Conservation (phyloP, 2,797 vertebrate species). For the Alca torda region DNA sequence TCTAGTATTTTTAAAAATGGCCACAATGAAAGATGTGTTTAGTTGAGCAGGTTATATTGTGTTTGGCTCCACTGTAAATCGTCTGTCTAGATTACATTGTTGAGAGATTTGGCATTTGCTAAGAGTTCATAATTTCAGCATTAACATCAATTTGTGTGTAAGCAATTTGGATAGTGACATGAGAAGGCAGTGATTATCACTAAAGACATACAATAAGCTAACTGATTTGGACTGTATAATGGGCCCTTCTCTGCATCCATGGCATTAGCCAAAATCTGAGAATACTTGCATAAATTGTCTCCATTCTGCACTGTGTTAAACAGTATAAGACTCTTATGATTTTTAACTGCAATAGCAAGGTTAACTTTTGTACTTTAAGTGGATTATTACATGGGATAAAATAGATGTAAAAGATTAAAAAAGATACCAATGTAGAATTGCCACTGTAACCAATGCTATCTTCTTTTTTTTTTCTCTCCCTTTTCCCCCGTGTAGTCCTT, state of each 20-base stretch:
- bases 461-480: background rate
- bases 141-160: background rate
- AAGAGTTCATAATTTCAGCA: background rate
- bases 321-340: background rate
- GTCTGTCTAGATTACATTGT: background rate
- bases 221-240: background rate
- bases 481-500: slow-evolving; percentile 76
- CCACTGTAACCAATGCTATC: background rate
- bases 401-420: background rate
- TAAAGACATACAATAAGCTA: background rate
- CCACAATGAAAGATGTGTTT: background rate
- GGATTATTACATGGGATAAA: background rate
- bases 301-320: background rate
- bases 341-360: background rate
- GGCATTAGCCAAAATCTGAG: background rate
- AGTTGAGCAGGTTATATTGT: background rate
- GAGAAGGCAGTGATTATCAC: background rate
- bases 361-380: background rate
- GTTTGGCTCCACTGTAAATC: background rate
- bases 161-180: background rate
- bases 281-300: background rate
- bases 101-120: background rate
- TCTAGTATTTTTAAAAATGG: background rate
- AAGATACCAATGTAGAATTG: background rate
- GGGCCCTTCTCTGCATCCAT: background rate